phyloP scores from a whole-genome alignment of 2,797 vertebrate genomes.

The Phyllotis vaccarum region DNA sequence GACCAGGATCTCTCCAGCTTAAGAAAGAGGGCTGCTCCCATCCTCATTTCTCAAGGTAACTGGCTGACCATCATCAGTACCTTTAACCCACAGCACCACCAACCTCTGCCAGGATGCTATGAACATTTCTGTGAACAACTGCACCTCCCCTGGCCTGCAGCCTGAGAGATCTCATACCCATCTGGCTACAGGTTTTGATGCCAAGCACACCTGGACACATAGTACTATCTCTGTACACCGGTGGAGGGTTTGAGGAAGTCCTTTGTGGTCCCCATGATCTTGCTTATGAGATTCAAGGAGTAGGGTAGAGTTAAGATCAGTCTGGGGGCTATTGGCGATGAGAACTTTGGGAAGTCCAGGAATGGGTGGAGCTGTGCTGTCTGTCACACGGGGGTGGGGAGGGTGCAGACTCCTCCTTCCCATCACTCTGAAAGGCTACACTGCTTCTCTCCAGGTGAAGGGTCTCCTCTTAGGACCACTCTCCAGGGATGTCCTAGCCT shows the following conservation, averaged over 20 bases:
- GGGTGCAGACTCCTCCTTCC: not conserved
- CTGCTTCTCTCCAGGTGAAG: not conserved
- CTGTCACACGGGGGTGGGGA: too few species aligned
- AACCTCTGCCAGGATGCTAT: not conserved
- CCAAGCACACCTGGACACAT: not conserved
- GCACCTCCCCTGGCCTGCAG: not conserved
- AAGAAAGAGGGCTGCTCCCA: too few species aligned
- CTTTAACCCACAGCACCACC: not conserved
- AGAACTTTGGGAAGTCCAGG: not conserved
- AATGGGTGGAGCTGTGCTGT: not conserved
- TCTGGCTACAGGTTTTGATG: not conserved
- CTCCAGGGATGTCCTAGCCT: not conserved
- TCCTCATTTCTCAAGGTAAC: not conserved
- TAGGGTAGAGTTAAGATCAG: not conserved
- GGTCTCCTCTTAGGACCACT: not conserved
- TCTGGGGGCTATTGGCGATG: not conserved
- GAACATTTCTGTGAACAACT: not conserved
- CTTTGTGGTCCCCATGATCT: not conserved
- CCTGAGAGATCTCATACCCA: not conserved
- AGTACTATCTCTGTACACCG: not conserved
- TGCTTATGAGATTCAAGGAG: not conserved
- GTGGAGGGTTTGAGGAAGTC: not conserved
- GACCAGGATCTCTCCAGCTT: too few species aligned
- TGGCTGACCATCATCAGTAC: not conserved
- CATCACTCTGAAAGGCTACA: not conserved